phyloP scores from a whole-genome alignment of 1,140 invertebrate species.

The Ostrea edulis region DNA sequence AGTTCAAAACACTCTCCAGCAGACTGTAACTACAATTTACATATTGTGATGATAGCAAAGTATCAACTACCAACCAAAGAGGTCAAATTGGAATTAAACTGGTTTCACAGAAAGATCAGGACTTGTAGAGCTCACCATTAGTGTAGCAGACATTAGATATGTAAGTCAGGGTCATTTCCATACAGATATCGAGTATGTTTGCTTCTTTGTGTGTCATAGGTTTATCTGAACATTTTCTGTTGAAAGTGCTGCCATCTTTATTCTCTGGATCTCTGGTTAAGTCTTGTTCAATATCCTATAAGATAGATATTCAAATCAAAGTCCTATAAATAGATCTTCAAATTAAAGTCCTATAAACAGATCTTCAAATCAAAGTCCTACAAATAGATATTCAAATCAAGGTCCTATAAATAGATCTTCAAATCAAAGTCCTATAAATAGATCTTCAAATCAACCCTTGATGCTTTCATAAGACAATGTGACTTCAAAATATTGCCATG shows the following conservation, averaged over 20 bases:
- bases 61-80: too few relatives aligned
- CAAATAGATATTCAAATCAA: not conserved
- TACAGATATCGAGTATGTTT: conserved; percentile 84
- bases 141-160: conserved; percentile 80
- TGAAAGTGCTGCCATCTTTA: not conserved
- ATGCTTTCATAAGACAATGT: too few relatives aligned
- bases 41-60: too few relatives aligned
- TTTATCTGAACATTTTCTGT: conserved; percentile 49
- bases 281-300: conserved; percentile 6
- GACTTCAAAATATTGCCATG: too few relatives aligned
- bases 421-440: too few relatives aligned
- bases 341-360: too few relatives aligned
- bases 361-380: not conserved
- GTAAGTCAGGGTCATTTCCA: conserved; percentile 84
- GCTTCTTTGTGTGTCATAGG: conserved; percentile 80
- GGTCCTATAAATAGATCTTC: not conserved
- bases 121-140: conserved; percentile 54
- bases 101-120: too few relatives aligned
- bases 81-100: too few relatives aligned
- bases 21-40: too few relatives aligned
- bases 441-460: too few relatives aligned
- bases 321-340: not conserved
- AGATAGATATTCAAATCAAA: not conserved
- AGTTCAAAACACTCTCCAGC: too few relatives aligned
- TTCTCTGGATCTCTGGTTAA: not conserved